Evolutionary conservation across 1,140 invertebrate species (phyloP).

Genomic region (Coenobita brevimanus): DNA sequence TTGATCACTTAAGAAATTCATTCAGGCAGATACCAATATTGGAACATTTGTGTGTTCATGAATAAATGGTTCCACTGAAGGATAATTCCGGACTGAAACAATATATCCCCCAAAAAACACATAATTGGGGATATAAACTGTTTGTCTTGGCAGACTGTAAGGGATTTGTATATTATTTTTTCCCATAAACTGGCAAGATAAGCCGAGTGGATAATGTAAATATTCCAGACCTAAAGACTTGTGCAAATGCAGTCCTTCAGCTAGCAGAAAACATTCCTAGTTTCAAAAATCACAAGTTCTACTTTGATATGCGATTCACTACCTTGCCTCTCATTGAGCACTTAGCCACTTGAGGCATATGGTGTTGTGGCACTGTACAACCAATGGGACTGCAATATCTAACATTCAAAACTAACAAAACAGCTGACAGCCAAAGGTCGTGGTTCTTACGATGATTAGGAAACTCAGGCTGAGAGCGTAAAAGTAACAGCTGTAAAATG

Average conservation of each 20-base stretch:
- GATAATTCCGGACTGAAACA: constrained; percentile 55
- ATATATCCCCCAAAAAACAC: constrained; percentile 69
- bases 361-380: too few relatives aligned
- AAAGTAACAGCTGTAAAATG: neutral
- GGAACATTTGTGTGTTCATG: constrained; percentile 47
- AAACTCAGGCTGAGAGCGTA: neutral
- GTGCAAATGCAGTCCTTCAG: constrained; percentile 63
- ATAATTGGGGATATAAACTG: constrained; percentile 70
- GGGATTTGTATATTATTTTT: constrained; percentile 69
- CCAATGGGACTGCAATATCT: too few relatives aligned
- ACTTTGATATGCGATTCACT: too few relatives aligned
- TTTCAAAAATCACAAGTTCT: too few relatives aligned
- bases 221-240: constrained; percentile 61
- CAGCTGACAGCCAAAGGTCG: neutral
- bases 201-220: constrained; percentile 36
- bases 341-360: too few relatives aligned
- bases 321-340: too few relatives aligned
- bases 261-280: too few relatives aligned
- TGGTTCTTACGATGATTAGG: constrained; percentile 11
- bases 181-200: constrained; percentile 68
- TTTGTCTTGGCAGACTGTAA: constrained; percentile 58
- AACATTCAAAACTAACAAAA: neutral
- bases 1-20: constrained; percentile 17
- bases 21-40: constrained; percentile 35
- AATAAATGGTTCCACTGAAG: constrained; percentile 69